A percentile compares a stretch with the other conserved stretches of the same genome.
phyloP scores from a whole-genome alignment of 2,797 vertebrate genomes.

The Pseudochirops cupreus region DNA sequence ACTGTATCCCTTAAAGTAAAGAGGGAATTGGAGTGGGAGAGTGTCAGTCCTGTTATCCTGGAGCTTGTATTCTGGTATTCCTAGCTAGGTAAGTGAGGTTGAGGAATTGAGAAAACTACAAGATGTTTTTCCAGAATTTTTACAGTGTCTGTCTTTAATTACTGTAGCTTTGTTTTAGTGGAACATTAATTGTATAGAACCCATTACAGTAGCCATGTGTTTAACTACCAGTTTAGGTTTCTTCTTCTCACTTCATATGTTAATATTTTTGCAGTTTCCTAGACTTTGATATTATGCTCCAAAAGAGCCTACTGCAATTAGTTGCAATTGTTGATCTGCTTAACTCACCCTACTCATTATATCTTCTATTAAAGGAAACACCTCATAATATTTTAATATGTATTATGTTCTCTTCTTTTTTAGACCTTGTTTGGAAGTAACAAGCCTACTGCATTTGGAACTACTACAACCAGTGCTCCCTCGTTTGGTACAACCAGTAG shows the following conservation, averaged over 20 bases:
- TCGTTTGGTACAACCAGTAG: constrained; percentile 93
- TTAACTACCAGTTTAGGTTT: constrained; percentile 5
- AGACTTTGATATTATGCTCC: constrained; percentile 45
- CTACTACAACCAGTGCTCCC: constrained; percentile 95
- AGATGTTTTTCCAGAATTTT: constrained; percentile 25
- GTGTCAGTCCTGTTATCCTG: constrained; percentile 2
- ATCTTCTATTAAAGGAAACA: constrained; percentile 30
- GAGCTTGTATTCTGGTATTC: constrained; percentile 25
- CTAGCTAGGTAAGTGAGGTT: constrained; percentile 32
- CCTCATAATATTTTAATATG: neutral
- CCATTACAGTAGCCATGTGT: constrained; percentile 23
- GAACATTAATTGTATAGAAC: constrained; percentile 10
- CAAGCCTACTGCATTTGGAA: constrained; percentile 93
- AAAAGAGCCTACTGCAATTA: constrained; percentile 31
- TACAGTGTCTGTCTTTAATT: neutral
- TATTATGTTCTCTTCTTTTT: constrained; percentile 67
- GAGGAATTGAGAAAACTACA: constrained; percentile 39
- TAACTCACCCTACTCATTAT: constrained; percentile 16
- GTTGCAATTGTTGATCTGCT: constrained; percentile 21
- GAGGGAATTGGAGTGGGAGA: neutral
- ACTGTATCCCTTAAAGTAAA: neutral
- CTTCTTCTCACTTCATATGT: constrained; percentile 39
- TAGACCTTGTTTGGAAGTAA: constrained; percentile 93
- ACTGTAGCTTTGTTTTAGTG: constrained; percentile 19
- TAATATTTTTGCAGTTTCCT: neutral